phyloP scores from a whole-genome alignment of 1,140 invertebrate genomes.

The Phortica variegata region DNA sequence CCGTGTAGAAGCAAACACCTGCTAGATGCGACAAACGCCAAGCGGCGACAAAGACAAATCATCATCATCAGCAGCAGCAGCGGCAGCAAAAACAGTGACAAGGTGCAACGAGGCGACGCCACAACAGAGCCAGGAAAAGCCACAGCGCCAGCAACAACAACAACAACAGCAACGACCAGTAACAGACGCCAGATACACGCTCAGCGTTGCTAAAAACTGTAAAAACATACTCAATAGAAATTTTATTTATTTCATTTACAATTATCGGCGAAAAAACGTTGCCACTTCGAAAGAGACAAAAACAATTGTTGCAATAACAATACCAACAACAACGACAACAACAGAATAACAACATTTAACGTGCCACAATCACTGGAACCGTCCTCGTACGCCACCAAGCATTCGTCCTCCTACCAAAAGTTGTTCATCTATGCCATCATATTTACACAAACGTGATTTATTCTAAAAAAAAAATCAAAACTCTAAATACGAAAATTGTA shows the following conservation, averaged over 20 bases:
- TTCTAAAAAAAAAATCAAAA: slow-evolving; percentile 8
- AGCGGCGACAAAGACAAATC: slow-evolving; percentile 20
- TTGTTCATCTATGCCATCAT: slow-evolving; percentile 16
- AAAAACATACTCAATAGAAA: slow-evolving; percentile 47
- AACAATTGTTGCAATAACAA: background rate
- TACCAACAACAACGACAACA: slow-evolving; percentile 5
- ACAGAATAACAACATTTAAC: slow-evolving; percentile 1
- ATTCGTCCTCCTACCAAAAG: background rate
- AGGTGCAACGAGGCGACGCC: background rate
- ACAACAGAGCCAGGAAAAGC: background rate
- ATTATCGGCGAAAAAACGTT: slow-evolving; percentile 42
- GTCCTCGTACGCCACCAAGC: background rate
- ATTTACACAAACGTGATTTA: slow-evolving; percentile 47
- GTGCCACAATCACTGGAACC: background rate
- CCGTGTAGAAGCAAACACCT: background rate
- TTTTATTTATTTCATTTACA: slow-evolving; percentile 46
- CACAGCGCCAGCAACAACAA: background rate
- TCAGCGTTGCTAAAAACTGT: slow-evolving; percentile 29
- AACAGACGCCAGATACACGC: slow-evolving; percentile 26
- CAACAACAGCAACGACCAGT: slow-evolving; percentile 1
- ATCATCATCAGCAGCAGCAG: slow-evolving; percentile 1
- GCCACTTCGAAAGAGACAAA: background rate
- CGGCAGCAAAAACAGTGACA: slow-evolving; percentile 1
- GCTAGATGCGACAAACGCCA: slow-evolving; percentile 10
- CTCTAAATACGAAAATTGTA: background rate